Percentiles rank a stretch among this genome's conserved stretches.
These are phyloP conservation scores for Hydriomena furcata DNA, from an alignment of 2,888 invertebrate genomes.

Conservation along the genomic window DNA sequence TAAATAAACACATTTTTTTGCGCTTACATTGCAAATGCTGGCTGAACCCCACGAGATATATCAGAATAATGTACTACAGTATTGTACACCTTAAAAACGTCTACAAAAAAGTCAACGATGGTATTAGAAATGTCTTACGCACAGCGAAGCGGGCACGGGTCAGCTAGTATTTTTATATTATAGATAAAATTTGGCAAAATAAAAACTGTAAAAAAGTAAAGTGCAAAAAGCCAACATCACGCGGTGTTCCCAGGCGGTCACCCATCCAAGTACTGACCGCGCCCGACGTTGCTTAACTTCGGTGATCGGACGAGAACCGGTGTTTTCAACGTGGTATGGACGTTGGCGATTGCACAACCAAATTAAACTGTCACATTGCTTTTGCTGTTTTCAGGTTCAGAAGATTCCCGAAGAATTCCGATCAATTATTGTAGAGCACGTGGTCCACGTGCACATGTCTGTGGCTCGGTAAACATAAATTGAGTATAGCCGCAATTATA, in stretches of 20 bases:
- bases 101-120: too few relatives aligned
- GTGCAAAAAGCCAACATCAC: slow-evolving; percentile 55
- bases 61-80: too few relatives aligned
- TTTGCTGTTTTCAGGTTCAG: slow-evolving; percentile 72
- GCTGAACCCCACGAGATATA: too few relatives aligned
- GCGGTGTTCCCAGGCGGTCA: slow-evolving; percentile 68
- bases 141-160: too few relatives aligned
- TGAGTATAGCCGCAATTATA: too few relatives aligned
- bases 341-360: slow-evolving; percentile 7
- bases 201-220: neutral
- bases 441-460: slow-evolving; percentile 92
- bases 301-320: slow-evolving; percentile 76
- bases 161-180: too few relatives aligned
- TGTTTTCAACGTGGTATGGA: slow-evolving; percentile 40
- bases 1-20: too few relatives aligned
- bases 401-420: slow-evolving; percentile 87
- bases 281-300: slow-evolving; percentile 76
- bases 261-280: slow-evolving; percentile 64
- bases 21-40: too few relatives aligned
- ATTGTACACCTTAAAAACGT: too few relatives aligned
- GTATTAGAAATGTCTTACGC: too few relatives aligned
- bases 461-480: slow-evolving; percentile 81
- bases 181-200: too few relatives aligned
- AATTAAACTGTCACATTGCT: neutral
- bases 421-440: slow-evolving; percentile 90